phyloP scores from a whole-genome alignment of 2,113 vertebrate genomes.

The Mugil cephalus region DNA sequence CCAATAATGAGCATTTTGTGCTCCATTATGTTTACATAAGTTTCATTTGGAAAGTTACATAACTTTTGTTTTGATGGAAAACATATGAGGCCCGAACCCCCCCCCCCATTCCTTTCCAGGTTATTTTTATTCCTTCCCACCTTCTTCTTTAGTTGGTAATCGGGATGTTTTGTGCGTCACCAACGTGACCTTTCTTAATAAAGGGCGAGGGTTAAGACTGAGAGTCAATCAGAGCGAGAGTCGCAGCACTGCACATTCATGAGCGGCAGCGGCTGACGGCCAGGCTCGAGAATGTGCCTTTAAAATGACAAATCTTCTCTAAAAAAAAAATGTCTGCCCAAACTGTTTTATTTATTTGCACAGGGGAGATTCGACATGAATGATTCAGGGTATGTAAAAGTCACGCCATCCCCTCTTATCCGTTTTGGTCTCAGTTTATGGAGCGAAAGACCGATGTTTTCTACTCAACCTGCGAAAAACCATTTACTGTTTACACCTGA shows the following conservation, averaged over 20 bases:
- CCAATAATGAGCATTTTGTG: conserved; percentile 1
- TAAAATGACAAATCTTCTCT: conserved; percentile 3
- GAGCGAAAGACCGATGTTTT: conserved; percentile 18
- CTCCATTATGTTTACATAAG: conserved; percentile 23
- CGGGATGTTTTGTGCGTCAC: neutral
- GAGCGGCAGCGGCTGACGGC: conserved; percentile 20
- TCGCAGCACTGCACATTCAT: conserved; percentile 1
- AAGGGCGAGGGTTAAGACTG: conserved; percentile 2
- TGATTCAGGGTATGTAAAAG: conserved; percentile 57
- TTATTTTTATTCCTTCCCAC: no score
- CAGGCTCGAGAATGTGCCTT: neutral
- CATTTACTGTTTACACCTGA: conserved; percentile 4
- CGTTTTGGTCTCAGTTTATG: conserved; percentile 21
- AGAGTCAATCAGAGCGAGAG: neutral
- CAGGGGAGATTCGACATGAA: conserved; percentile 59
- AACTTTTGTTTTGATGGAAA: neutral
- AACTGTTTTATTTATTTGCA: conserved; percentile 59
- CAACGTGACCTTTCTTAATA: neutral
- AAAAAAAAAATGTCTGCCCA: conserved; percentile 43
- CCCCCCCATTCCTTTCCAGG: no score
- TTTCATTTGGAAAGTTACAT: conserved; percentile 1
- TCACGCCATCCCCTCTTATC: conserved; percentile 11
- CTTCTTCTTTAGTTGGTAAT: neutral
- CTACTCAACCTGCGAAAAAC: conserved; percentile 8
- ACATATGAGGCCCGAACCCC: no score